phyloP scores from a whole-genome alignment of 2,113 vertebrate species.

The Tenebrosternarchus preto region DNA sequence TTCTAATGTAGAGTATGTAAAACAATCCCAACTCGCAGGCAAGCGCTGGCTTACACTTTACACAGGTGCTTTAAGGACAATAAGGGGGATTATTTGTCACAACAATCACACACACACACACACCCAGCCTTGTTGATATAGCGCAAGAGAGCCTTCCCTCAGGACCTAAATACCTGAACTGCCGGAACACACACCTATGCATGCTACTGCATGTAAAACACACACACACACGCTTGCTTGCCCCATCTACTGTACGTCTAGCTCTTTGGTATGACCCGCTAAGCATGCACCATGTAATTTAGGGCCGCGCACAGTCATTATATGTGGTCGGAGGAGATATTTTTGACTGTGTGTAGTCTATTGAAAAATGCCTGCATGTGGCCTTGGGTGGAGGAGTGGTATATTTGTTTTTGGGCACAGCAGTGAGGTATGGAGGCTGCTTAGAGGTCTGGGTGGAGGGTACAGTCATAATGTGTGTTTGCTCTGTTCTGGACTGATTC shows the following conservation, averaged over 20 bases:
- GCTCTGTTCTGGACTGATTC: conserved; percentile 50
- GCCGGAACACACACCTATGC: conserved; percentile 73
- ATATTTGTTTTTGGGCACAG: conserved; percentile 37
- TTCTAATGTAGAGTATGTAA: background rate
- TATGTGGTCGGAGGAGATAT: conserved; percentile 48
- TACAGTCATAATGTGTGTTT: conserved; percentile 47
- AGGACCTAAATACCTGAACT: conserved; percentile 75
- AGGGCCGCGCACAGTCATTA: conserved; percentile 53
- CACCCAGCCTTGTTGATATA: conserved; percentile 39
- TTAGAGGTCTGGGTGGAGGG: conserved; percentile 45
- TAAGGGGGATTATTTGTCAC: conserved; percentile 44
- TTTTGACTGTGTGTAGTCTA: conserved; percentile 50
- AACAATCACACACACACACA: conserved; percentile 49
- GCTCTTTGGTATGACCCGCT: conserved; percentile 43
- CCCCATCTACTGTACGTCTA: conserved; percentile 40
- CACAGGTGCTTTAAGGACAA: conserved; percentile 40
- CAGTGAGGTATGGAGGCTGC: conserved; percentile 48
- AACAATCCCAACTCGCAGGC: conserved; percentile 14
- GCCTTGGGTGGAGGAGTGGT: conserved; percentile 49
- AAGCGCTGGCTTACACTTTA: conserved; percentile 28
- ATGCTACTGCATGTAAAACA: conserved; percentile 66
- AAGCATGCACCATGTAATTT: conserved; percentile 51
- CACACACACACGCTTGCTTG: conserved; percentile 33
- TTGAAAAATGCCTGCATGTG: conserved; percentile 48
- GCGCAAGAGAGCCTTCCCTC: conserved; percentile 65